A percentile compares a stretch with the other conserved stretches of the same genome.
These are phyloP conservation scores for Sula dactylatra DNA, from an alignment of 2,113 vertebrate species.

Conservation along the genomic window DNA sequence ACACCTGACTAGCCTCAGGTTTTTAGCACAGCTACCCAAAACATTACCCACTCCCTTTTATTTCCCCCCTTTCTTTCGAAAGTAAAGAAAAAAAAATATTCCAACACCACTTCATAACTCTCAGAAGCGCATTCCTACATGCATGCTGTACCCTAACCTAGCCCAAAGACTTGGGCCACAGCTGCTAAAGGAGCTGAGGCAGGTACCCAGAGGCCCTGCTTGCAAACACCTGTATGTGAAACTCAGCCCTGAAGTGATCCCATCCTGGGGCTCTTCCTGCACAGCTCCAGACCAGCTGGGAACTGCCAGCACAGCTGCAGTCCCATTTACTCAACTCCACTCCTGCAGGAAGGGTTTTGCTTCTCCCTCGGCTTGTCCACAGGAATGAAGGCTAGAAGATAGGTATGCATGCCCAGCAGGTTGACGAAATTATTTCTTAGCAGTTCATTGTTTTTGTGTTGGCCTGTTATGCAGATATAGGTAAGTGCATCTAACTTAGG, in stretches of 20 bases:
- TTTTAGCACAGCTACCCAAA: neutral
- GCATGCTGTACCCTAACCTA: neutral
- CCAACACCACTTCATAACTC: neutral
- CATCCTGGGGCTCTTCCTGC: too few species aligned
- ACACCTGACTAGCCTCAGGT: constrained; percentile 2
- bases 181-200: neutral
- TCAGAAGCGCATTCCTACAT: neutral
- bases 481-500: neutral
- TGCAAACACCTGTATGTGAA: neutral
- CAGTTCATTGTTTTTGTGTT: neutral
- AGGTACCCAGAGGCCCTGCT: neutral
- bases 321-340: neutral
- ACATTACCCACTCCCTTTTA: neutral
- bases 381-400: neutral
- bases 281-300: neutral
- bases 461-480: neutral
- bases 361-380: neutral
- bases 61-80: neutral
- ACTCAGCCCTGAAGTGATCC: neutral
- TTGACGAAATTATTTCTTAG: neutral
- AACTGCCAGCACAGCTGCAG: too few species aligned
- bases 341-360: neutral
- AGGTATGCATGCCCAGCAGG: neutral
- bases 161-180: neutral
- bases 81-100: neutral